Evolutionary conservation across 2,888 invertebrate genomes (phyloP).

Genomic region (Pogonocherus hispidulus): DNA sequence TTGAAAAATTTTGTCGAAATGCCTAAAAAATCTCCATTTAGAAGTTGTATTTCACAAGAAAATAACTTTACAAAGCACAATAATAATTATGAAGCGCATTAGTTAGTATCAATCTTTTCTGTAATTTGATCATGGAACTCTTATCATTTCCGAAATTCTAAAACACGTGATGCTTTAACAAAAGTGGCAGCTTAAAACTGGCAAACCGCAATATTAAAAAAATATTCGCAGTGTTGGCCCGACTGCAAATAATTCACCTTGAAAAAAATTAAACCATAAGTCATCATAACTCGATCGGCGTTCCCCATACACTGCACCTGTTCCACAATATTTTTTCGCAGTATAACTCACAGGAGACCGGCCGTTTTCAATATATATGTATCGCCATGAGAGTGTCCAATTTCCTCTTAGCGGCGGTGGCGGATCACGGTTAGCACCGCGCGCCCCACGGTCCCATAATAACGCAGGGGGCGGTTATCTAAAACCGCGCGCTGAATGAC

Average conservation of each 20-base stretch:
- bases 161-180: too few relatives aligned
- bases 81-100: too few relatives aligned
- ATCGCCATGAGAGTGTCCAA: slow-evolving; percentile 36
- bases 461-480: slow-evolving; percentile 28
- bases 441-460: slow-evolving; percentile 8
- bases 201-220: too few relatives aligned
- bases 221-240: too few relatives aligned
- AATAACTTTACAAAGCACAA: too few relatives aligned
- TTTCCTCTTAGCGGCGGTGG: slow-evolving; percentile 27
- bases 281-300: not conserved
- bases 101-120: too few relatives aligned
- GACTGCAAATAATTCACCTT: not conserved
- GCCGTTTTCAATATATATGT: slow-evolving; percentile 44
- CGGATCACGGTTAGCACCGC: slow-evolving; percentile 7
- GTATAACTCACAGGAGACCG: slow-evolving; percentile 39
- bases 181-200: too few relatives aligned
- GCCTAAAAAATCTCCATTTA: too few relatives aligned
- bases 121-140: too few relatives aligned
- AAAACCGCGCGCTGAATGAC: slow-evolving; percentile 33
- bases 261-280: not conserved
- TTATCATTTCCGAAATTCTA: too few relatives aligned
- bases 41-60: too few relatives aligned
- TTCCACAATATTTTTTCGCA: slow-evolving; percentile 33
- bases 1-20: too few relatives aligned
- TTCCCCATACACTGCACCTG: slow-evolving; percentile 38